A percentile compares a stretch with the other conserved stretches of the same genome.
Evolutionary conservation across 2,113 vertebrate species (phyloP).

Genomic region (Mus spicilegus): DNA sequence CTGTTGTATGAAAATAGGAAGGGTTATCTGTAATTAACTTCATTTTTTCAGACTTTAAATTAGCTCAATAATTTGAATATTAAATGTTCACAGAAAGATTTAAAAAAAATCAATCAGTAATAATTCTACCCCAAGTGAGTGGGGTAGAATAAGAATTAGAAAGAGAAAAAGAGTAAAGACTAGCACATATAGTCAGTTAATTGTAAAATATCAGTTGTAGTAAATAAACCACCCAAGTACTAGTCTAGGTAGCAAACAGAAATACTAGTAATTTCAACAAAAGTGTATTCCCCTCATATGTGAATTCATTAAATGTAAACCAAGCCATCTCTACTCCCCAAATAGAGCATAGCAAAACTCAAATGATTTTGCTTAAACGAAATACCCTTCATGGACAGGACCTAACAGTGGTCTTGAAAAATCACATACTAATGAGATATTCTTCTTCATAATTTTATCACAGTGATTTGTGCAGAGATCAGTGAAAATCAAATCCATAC

Average conservation of each 20-base stretch:
- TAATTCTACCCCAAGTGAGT: background rate
- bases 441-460: slow-evolving; percentile 43
- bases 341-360: slow-evolving; percentile 17
- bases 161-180: background rate
- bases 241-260: background rate
- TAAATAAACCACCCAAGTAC: background rate
- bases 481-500: background rate
- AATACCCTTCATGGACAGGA: background rate
- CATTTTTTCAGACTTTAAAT: background rate
- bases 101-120: background rate
- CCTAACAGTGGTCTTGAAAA: slow-evolving; percentile 62
- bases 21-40: background rate
- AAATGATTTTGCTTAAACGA: slow-evolving; percentile 54
- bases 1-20: background rate
- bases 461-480: background rate
- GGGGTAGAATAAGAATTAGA: too few relatives aligned
- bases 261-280: slow-evolving; percentile 20
- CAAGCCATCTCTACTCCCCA: slow-evolving; percentile 48
- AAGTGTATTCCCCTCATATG: slow-evolving; percentile 11
- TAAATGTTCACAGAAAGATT: background rate
- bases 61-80: background rate
- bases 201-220: background rate
- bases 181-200: background rate
- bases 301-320: slow-evolving; percentile 36
- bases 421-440: slow-evolving; percentile 56